These are phyloP conservation scores for Acanthopleura granulata DNA, from an alignment of 2,888 invertebrate species.

Conservation along the genomic window DNA sequence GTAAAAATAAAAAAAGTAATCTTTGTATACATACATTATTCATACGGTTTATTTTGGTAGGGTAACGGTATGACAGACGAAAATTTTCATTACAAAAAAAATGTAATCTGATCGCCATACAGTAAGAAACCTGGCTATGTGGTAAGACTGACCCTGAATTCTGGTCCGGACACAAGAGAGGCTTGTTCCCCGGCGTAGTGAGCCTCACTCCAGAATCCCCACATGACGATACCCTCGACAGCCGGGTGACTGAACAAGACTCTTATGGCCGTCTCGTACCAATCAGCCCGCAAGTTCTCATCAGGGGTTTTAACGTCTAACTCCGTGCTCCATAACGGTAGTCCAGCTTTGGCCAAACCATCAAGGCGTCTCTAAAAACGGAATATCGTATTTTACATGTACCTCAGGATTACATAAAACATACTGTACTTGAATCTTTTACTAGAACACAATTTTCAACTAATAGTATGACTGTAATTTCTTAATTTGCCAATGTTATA, in stretches of 20 bases:
- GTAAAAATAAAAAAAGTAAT: no score
- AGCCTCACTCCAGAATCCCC: constrained; percentile 27
- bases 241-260: constrained; percentile 25
- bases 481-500: no score
- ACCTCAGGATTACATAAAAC: no score
- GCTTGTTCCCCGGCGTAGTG: constrained; percentile 24
- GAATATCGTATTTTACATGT: no score
- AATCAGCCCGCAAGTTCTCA: constrained; percentile 24
- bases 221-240: constrained; percentile 27
- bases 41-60: no score
- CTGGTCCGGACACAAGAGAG: constrained; percentile 18
- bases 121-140: no score
- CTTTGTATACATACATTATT: no score
- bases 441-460: no score
- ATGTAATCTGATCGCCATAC: neutral
- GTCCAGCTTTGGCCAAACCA: constrained; percentile 22
- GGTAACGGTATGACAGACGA: no score
- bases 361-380: constrained; percentile 21
- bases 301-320: constrained; percentile 20
- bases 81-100: no score
- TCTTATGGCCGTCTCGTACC: constrained; percentile 23
- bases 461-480: no score
- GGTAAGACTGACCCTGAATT: constrained; percentile 12
- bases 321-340: constrained; percentile 30
- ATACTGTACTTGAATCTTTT: no score